These are phyloP conservation scores for Drosophila littoralis DNA, from an alignment of 1,140 invertebrate species.

Conservation along the genomic window DNA sequence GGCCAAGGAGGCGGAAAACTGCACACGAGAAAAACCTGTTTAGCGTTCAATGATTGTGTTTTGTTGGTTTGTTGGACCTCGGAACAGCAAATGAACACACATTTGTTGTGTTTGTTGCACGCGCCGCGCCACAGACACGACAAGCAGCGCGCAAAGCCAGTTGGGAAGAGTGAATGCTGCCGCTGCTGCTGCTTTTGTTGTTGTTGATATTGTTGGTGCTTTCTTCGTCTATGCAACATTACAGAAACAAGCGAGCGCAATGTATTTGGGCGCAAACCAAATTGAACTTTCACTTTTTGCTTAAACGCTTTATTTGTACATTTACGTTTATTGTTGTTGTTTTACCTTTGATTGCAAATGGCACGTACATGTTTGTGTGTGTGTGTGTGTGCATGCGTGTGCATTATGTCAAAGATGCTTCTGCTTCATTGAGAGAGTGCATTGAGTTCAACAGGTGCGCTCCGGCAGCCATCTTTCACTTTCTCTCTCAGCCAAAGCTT, in stretches of 20 bases:
- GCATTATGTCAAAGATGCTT: conserved; percentile 45
- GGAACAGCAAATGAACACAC: conserved; percentile 29
- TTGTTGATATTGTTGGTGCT: conserved; percentile 39
- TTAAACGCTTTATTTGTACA: conserved; percentile 62
- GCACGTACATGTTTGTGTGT: conserved; percentile 8
- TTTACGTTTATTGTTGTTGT: conserved; percentile 53
- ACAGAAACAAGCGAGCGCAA: conserved; percentile 27
- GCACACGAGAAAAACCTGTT: conserved; percentile 81
- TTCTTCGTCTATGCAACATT: conserved; percentile 59
- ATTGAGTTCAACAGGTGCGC: conserved; percentile 48
- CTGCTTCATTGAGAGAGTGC: conserved; percentile 32
- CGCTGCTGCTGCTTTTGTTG: not conserved
- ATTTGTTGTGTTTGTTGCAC: conserved; percentile 50
- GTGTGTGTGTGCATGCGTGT: not conserved
- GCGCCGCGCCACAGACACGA: conserved; percentile 27
- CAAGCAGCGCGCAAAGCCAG: conserved; percentile 16
- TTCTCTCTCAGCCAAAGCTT: conserved; percentile 39
- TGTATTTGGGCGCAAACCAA: conserved; percentile 57
- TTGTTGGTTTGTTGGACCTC: conserved; percentile 46
- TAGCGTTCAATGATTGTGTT: conserved; percentile 77
- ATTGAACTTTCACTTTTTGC: conserved; percentile 79
- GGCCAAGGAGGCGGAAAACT: conserved; percentile 76
- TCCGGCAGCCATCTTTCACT: conserved; percentile 42
- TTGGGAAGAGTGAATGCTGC: conserved; percentile 50
- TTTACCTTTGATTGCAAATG: conserved; percentile 43